These are phyloP conservation scores for Glaucomys volans DNA, from an alignment of 2,113 vertebrate genomes.

Conservation along the genomic window DNA sequence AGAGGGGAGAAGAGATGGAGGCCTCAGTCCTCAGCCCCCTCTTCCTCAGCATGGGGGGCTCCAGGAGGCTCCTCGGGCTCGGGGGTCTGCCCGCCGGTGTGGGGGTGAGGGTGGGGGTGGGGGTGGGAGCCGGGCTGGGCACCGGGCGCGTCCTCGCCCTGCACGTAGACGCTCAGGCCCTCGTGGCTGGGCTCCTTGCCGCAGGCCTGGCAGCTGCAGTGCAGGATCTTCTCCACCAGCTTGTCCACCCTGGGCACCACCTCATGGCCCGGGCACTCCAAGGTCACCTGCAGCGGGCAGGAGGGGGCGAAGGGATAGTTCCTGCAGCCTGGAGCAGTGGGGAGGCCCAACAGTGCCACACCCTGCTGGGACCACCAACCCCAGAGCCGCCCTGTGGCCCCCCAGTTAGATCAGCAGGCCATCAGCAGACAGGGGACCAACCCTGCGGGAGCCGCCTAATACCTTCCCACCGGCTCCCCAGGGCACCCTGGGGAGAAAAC, in stretches of 20 bases:
- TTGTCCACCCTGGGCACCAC: conserved; percentile 95
- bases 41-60: conserved; percentile 80
- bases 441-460: background rate
- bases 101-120: conserved; percentile 82
- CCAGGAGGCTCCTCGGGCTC: conserved; percentile 70
- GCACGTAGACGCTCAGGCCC: conserved; percentile 94
- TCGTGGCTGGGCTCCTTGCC: conserved; percentile 94
- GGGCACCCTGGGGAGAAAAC: no score
- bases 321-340: background rate
- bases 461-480: background rate
- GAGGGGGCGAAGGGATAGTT: rapidly evolving
- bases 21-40: conserved; percentile 81
- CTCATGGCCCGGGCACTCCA: conserved; percentile 94
- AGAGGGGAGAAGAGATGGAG: conserved; percentile 63
- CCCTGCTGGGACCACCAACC: background rate
- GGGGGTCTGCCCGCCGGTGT: conserved; percentile 79
- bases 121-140: conserved; percentile 82
- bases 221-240: conserved; percentile 96
- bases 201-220: conserved; percentile 98
- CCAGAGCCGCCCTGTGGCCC: background rate
- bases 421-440: rapidly evolving
- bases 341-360: background rate
- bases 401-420: background rate
- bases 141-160: conserved; percentile 88
- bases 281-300: conserved; percentile 89